Base-by-base conservation (phyloP, 2,113 vertebrate species). In the Pterocles orientalis region DNA sequence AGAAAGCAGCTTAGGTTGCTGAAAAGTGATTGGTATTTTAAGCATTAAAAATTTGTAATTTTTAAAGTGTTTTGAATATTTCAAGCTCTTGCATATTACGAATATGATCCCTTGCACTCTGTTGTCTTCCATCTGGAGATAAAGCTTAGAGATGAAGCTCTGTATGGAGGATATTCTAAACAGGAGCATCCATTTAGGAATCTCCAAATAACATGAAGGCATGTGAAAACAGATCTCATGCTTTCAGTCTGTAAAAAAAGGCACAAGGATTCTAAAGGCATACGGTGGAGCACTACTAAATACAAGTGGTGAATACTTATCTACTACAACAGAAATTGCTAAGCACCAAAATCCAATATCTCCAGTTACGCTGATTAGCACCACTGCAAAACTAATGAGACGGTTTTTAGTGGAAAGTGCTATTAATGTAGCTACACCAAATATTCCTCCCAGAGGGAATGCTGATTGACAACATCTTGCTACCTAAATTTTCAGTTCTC, bases 171-270 rank as follows among this genome's bases (percentile, higher is more conserved):
- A 76, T 92, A 87, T 91, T 75, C 53, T 76, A 76, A 92, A 76
- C 23, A 65, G 56, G 19, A 75, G 50, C 31, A 64, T 4, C 92
- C 14, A 43, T 51, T 81, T 64, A 78, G n/a, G 34, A 58, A 61
- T 43, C 33, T 75, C 45, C 61, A 76, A 89, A 56, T 50, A 83
- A 58, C 29, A 33, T 1, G 21, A 75, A 82, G 70, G 53, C 8
- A 14, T 19, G 16, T 58, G 57, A 72, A 96, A 96, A 78, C 29
- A 94, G 80, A 79, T 70, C 66, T 86, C 43, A 39, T 25, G 13
- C 53, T 96, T 92, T 87, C 36, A 69, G 88, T 83, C 82, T 97
- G 86, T 61, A 56, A 70, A 82, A 82, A 79, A 51, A 34, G 26
- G 48, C 53, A 64, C 25, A 34, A 58, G 51, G 21, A 47, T 78